A percentile compares a stretch with the other conserved stretches of the same genome.
Evolutionary conservation across 2,113 vertebrate species (phyloP).

Genomic region (Hemiscyllium ocellatum): DNA sequence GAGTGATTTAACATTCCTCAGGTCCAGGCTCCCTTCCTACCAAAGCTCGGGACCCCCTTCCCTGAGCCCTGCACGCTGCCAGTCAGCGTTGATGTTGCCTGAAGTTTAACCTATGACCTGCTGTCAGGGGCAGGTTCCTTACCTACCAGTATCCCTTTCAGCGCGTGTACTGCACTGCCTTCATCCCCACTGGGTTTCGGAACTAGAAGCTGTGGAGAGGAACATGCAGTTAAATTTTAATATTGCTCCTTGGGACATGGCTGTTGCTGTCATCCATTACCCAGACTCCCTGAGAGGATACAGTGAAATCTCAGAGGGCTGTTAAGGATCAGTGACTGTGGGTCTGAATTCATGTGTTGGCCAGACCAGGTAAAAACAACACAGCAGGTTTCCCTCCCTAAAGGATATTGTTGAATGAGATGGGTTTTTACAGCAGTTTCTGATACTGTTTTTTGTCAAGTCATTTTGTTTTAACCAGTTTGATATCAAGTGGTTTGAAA

Average conservation of each 20-base stretch:
- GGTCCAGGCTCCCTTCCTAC: not conserved
- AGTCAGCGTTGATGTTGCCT: not conserved
- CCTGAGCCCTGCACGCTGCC: not conserved
- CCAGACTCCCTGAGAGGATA: not conserved
- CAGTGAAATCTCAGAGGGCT: not conserved
- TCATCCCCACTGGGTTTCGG: slow-evolving; percentile 47
- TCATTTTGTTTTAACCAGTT: too few species aligned
- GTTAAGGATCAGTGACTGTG: not conserved
- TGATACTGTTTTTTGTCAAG: too few species aligned
- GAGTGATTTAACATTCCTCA: too few species aligned
- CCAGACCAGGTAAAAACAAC: too few species aligned
- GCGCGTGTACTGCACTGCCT: slow-evolving; percentile 58
- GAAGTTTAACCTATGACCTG: not conserved
- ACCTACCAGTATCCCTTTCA: slow-evolving; percentile 67
- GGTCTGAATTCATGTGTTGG: too few species aligned
- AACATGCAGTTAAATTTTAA: not conserved
- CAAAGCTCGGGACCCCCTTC: not conserved
- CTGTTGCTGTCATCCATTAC: not conserved
- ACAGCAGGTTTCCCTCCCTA: too few species aligned
- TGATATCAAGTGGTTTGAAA: too few species aligned
- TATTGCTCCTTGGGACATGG: not conserved
- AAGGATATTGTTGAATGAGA: too few species aligned
- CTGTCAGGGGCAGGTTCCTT: not conserved
- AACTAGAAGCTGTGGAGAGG: slow-evolving; percentile 49
- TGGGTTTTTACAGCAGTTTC: too few species aligned